Percentiles rank a stretch among this genome's conserved stretches.
Conservation (phyloP, 2,888 invertebrate species). For the Brachyopa scutellaris region DNA sequence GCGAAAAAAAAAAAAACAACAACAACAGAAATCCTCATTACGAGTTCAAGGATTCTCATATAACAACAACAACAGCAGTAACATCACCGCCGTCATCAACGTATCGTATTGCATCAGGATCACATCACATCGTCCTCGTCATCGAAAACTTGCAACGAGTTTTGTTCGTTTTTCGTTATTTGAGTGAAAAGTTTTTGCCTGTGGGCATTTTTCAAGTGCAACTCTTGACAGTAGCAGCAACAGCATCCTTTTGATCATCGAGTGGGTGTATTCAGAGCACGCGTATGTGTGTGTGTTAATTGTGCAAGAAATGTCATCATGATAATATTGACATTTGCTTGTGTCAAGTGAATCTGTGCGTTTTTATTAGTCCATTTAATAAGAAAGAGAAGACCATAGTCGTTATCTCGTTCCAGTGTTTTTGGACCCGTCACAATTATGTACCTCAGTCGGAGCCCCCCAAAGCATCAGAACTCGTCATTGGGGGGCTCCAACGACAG, state of each 20-base stretch:
- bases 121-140: slow-evolving; percentile 23
- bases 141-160: slow-evolving; percentile 47
- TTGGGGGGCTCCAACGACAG: slow-evolving; percentile 79
- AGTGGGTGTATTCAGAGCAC: slow-evolving; percentile 31
- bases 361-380: slow-evolving; percentile 38
- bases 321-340: slow-evolving; percentile 67
- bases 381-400: not conserved
- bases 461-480: slow-evolving; percentile 76
- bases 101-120: slow-evolving; percentile 17
- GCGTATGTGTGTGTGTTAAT: slow-evolving; percentile 22
- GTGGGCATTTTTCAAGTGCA: slow-evolving; percentile 74
- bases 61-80: slow-evolving; percentile 46
- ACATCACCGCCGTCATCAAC: too few species aligned
- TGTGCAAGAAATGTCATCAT: slow-evolving; percentile 65
- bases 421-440: slow-evolving; percentile 74
- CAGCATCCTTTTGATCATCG: slow-evolving; percentile 61
- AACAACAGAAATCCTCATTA: too few species aligned
- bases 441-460: slow-evolving; percentile 80
- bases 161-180: slow-evolving; percentile 36
- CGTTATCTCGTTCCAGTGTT: too few species aligned
- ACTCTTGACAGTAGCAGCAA: slow-evolving; percentile 67
- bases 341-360: slow-evolving; percentile 60
- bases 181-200: slow-evolving; percentile 49
- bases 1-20: slow-evolving; percentile 9
- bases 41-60: slow-evolving; percentile 64